phyloP scores from a whole-genome alignment of 1,140 invertebrate species.

The Trichoplusia ni region DNA sequence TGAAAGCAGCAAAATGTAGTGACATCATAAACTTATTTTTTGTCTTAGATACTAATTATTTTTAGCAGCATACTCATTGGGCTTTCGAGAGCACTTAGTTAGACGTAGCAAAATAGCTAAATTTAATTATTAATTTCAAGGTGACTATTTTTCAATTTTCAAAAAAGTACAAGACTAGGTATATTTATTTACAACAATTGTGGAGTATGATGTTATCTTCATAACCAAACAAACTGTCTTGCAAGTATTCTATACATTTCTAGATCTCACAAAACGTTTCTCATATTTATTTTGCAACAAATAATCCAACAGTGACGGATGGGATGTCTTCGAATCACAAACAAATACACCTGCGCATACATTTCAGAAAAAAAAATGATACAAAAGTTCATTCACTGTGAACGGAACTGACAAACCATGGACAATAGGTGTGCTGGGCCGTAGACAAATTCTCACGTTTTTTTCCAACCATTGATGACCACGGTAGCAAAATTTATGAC shows the following conservation, averaged over 20 bases:
- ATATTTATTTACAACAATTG: not conserved
- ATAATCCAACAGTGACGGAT: conserved; percentile 2
- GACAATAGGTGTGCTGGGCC: conserved; percentile 48
- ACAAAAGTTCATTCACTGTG: conserved; percentile 44
- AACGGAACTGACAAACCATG: conserved; percentile 63
- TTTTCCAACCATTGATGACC: conserved; percentile 47
- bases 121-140: too few relatives aligned
- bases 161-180: too few relatives aligned
- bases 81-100: too few relatives aligned
- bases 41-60: too few relatives aligned
- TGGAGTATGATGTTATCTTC: not conserved
- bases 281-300: conserved; percentile 28
- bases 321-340: conserved; percentile 5
- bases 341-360: conserved; percentile 68
- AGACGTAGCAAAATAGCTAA: too few relatives aligned
- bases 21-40: too few relatives aligned
- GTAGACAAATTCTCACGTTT: conserved; percentile 67
- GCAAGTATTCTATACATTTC: not conserved
- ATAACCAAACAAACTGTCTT: not conserved
- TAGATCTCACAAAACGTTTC: not conserved
- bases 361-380: conserved; percentile 48
- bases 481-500: conserved; percentile 51
- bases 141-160: too few relatives aligned
- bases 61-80: too few relatives aligned
- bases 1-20: too few relatives aligned